Percentiles rank a stretch among this genome's conserved stretches.
phyloP scores from a whole-genome alignment of 2,888 invertebrate species.

The Catocala nupta region DNA sequence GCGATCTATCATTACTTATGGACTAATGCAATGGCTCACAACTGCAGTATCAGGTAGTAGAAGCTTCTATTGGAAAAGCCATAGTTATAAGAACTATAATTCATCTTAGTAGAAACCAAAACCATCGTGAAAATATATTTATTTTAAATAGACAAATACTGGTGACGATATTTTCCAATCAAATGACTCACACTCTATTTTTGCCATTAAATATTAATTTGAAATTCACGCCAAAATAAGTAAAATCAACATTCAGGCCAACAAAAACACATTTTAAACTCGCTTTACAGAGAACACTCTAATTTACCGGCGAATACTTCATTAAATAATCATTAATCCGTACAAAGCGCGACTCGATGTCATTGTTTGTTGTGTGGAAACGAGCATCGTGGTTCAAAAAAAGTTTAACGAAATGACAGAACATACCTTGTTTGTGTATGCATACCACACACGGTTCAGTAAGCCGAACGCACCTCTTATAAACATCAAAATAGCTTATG shows the following conservation, averaged over 20 bases:
- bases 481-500: slow-evolving; percentile 70
- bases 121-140: no score
- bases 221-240: not conserved
- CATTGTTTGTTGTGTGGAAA: slow-evolving; percentile 62
- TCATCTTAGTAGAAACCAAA: no score
- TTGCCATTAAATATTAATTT: not conserved
- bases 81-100: not conserved
- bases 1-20: slow-evolving; percentile 48
- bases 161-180: no score
- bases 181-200: no score
- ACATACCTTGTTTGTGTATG: slow-evolving; percentile 70
- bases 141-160: no score
- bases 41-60: slow-evolving; percentile 10
- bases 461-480: slow-evolving; percentile 62
- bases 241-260: not conserved
- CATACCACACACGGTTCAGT: slow-evolving; percentile 72
- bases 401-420: slow-evolving; percentile 63
- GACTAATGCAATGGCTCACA: slow-evolving; percentile 40
- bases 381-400: slow-evolving; percentile 62
- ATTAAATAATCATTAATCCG: slow-evolving; percentile 73
- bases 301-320: slow-evolving; percentile 53
- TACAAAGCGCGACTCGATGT: slow-evolving; percentile 54
- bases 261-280: slow-evolving; percentile 9
- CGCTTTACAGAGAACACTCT: slow-evolving; percentile 15
- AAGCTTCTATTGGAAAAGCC: not conserved